Evolutionary conservation across 2,888 invertebrate species (phyloP), one percentile per base, ranked within the genome.

Genomic region (Drosophila hamatofila): DNA sequence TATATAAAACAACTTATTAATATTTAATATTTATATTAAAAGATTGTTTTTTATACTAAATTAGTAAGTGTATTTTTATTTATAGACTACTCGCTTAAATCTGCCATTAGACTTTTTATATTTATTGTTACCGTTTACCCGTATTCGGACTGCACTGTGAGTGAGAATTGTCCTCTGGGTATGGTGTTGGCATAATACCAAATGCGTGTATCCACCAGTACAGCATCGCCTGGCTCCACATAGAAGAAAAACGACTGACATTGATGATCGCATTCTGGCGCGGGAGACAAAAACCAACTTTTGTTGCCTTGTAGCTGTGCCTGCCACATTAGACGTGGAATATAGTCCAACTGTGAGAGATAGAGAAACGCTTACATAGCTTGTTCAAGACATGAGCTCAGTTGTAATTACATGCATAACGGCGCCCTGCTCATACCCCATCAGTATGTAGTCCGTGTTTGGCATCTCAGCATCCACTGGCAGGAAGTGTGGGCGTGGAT

Each of bases 121-220:
- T 27, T 1, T 1, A 14, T 8, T 11, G 1, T 33, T n/a, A 21
- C 5, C 0, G 8, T 6, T 56, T 72, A 96, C 83, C 98, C 98
- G 93, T 98, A 98, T 92, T 98, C 98, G 0, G 98, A 98, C 83
- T 98, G 97, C 68, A 98, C 95, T 16, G 97, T 97, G 48, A 98
- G 94, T 80, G 97, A 97, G 86, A 98, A 96, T 89, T 96, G 95
- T 8, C 96, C 96, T 77, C 96, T 95, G 51, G 96, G 95, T 65
- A 98, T 96, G 80, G 94, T 95, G 41, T 98, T 98, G 58, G 96
- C 95, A 92, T 98, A 98, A 92, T 98, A 98, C 98, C 98, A 98
- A 72, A 97, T 94, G 82, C 98, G 95, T 0, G 98, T 98, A 91
- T 98, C 98, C 59, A 98, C 94, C 67, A 98, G 94, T 69, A 98